These are phyloP conservation scores for Ephydatia muelleri DNA, from an alignment of 37 sponge, comb jelly and placozoan species.

Conservation along the genomic window DNA sequence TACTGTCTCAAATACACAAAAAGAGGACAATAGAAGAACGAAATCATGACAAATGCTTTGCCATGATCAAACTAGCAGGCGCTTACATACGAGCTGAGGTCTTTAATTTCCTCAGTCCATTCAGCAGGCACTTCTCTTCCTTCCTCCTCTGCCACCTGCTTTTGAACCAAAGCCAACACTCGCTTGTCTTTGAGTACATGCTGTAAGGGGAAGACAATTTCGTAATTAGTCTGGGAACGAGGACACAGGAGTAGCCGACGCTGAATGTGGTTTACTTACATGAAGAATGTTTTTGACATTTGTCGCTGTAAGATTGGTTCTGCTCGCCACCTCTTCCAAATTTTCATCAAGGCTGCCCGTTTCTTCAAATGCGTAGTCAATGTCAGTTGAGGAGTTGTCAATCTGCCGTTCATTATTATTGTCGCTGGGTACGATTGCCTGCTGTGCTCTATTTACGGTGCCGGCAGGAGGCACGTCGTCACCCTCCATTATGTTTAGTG, in stretches of 20 bases:
- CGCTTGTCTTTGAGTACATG: constrained; percentile 76
- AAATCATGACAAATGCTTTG: background rate
- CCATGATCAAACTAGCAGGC: background rate
- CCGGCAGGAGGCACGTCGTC: background rate
- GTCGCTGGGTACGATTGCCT: no score
- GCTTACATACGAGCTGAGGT: constrained; percentile 13
- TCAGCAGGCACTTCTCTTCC: constrained; percentile 1
- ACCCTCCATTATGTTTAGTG: background rate
- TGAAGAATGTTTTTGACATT: constrained; percentile 88
- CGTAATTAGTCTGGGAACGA: background rate
- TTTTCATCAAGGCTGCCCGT: constrained; percentile 32
- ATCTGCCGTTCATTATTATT: no score
- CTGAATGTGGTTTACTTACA: constrained; percentile 28
- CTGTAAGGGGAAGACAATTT: constrained; percentile 11
- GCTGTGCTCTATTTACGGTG: background rate
- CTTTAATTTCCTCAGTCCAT: background rate
- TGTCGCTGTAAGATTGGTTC: constrained; percentile 57
- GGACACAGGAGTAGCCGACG: background rate
- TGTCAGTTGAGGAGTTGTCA: background rate
- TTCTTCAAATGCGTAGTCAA: background rate
- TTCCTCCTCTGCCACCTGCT: constrained; percentile 35
- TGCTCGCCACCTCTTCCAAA: constrained; percentile 60
- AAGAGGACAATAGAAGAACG: no score
- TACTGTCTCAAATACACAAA: no score
- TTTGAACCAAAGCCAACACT: constrained; percentile 58